Evolutionary conservation across 2,113 vertebrate species (phyloP), one percentile per base, ranked within the genome.

Genomic region (Egretta garzetta): DNA sequence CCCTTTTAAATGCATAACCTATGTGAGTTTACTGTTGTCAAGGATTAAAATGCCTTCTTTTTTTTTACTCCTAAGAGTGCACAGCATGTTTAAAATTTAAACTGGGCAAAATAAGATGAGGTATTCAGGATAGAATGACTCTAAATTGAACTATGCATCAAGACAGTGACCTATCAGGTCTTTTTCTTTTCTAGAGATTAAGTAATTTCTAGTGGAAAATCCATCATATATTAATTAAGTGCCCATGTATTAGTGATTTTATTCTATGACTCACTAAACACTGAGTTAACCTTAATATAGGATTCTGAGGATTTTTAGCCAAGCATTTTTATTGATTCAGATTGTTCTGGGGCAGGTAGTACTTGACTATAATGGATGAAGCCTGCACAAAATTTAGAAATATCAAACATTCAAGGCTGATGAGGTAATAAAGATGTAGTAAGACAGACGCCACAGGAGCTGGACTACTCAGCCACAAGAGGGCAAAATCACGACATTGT

Each of bases 241-340:
- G 79, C 62, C 53, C n/a, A 27, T 82, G 63, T 96, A 93, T 96
- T 93, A 90, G 81, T 88, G 88, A 60, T 76, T 92, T 92, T 96
- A 90, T 88, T 55, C 47, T 88, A 93, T 97, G 96, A 94, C 63
- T 96, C 95, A 95, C 81, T 92, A 71, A 92, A 94, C 82, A 92
- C 82, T 66, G 67, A 93, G 71, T 83, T 92, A 96, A 82, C 82
- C 81, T 94, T 94, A 92, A 94, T 92, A 80, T 20, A 94, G 67
- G 75, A 73, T 86, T 83, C 82, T 88, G 67, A 90, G 68, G 87
- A 90, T 77, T 39, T 94, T 90, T 86, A 92, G 93, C 79, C 75
- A 92, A 93, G 79, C 67, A 62, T 70, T 95, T 83, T 75, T 90
- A 88, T 97, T 93, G 85, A 95, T 88, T 83, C 55, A 66, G 55